Evolutionary conservation across 2,888 invertebrate genomes (phyloP).

Genomic region (Caenorhabditis sp.): DNA sequence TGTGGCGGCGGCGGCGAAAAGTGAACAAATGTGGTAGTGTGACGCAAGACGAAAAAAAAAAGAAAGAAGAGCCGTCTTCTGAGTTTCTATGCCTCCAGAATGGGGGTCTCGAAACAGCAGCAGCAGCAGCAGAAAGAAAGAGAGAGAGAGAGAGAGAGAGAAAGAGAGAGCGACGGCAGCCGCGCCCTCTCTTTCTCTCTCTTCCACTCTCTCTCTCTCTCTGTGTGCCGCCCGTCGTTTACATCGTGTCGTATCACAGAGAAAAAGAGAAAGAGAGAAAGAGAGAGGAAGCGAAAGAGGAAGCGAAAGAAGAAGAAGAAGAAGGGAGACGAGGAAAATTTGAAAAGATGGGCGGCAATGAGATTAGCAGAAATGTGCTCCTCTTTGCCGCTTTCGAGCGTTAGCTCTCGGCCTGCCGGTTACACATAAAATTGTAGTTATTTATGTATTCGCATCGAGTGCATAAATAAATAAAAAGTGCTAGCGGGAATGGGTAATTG

Average conservation of each 20-base stretch:
- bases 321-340: too few species aligned
- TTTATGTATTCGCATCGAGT: too few species aligned
- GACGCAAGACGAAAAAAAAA: not conserved
- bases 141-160: conserved; percentile 13
- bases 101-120: conserved; percentile 7
- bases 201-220: conserved; percentile 2
- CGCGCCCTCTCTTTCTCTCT: conserved; percentile 30
- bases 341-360: too few species aligned
- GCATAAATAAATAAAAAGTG: too few species aligned
- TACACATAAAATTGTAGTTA: too few species aligned
- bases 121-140: not conserved
- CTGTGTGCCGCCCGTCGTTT: conserved; percentile 22
- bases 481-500: too few species aligned
- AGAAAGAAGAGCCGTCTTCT: not conserved
- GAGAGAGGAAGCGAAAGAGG: conserved; percentile 10
- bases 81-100: too few species aligned
- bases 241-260: conserved; percentile 45
- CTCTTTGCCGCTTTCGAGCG: too few species aligned
- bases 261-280: conserved; percentile 1
- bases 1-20: too few species aligned
- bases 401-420: too few species aligned
- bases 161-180: not conserved
- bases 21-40: conserved; percentile 1
- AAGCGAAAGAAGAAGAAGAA: not conserved
- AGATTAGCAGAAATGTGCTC: too few species aligned